These are phyloP conservation scores for Sus cebifrons DNA, from an alignment of 2,797 vertebrate species.

Conservation along the genomic window DNA sequence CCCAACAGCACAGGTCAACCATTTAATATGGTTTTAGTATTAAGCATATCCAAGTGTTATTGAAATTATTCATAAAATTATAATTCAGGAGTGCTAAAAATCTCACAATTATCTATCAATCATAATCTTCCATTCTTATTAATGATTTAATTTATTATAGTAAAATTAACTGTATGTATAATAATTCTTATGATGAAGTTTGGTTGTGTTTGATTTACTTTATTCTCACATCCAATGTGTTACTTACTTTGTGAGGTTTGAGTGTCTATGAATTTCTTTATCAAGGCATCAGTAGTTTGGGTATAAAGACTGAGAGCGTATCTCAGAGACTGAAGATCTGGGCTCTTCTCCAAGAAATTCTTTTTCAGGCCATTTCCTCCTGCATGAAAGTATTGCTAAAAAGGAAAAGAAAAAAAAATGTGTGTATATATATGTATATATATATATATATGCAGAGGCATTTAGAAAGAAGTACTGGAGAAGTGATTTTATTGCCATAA, in stretches of 20 bases:
- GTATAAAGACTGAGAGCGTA: conserved; percentile 99
- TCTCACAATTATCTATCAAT: neutral
- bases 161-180: neutral
- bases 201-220: neutral
- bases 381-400: conserved; percentile 99
- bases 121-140: neutral
- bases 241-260: conserved; percentile 97
- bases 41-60: neutral
- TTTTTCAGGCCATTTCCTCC: conserved; percentile 99
- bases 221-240: neutral
- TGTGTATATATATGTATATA: neutral
- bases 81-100: neutral
- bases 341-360: conserved; percentile 98
- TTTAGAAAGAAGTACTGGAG: neutral
- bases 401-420: conserved; percentile 30
- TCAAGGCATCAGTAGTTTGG: conserved; percentile 97
- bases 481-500: neutral
- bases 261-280: conserved; percentile 99
- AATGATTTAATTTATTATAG: neutral
- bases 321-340: conserved; percentile 97
- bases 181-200: neutral
- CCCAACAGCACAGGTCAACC: neutral
- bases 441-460: conserved; percentile 18
- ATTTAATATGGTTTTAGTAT: neutral
- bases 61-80: conserved; percentile 27